Percentiles rank a stretch among this genome's conserved stretches.
Evolutionary conservation across 2,888 invertebrate genomes (phyloP).

Genomic region (Xylota segnis): DNA sequence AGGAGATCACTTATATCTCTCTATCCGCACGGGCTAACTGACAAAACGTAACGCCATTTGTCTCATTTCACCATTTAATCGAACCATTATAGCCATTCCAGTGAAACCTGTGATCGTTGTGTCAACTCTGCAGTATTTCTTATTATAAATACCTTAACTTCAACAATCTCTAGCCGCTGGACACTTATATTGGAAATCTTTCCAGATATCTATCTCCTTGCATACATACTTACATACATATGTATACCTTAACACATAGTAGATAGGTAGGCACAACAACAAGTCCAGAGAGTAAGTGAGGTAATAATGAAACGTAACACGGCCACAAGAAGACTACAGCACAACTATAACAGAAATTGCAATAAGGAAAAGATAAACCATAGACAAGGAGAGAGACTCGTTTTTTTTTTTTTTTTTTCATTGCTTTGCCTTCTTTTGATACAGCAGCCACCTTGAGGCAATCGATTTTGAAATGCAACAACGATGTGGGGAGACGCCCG

Average conservation of each 20-base stretch:
- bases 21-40: too few relatives aligned
- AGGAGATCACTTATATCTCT: too few relatives aligned
- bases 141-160: constrained; percentile 26
- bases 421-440: constrained; percentile 13
- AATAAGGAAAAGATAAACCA: constrained; percentile 60
- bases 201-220: constrained; percentile 38
- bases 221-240: constrained; percentile 3
- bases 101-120: neutral
- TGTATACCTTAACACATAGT: neutral
- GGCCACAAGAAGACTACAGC: constrained; percentile 26
- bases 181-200: constrained; percentile 42
- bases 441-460: constrained; percentile 42
- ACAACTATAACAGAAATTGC: constrained; percentile 46
- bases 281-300: constrained; percentile 39
- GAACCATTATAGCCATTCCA: neutral
- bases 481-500: constrained; percentile 31
- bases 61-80: constrained; percentile 3
- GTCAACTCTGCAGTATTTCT: constrained; percentile 24
- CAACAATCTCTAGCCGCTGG: constrained; percentile 27
- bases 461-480: constrained; percentile 45
- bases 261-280: neutral
- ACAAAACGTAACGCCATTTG: neutral
- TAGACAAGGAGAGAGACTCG: constrained; percentile 42
- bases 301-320: constrained; percentile 52
- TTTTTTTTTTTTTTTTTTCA: constrained; percentile 22